Percentiles rank a stretch among this genome's conserved stretches.
phyloP scores from a whole-genome alignment of 1,140 invertebrate genomes.

The Zaprionus lachaisei region DNA sequence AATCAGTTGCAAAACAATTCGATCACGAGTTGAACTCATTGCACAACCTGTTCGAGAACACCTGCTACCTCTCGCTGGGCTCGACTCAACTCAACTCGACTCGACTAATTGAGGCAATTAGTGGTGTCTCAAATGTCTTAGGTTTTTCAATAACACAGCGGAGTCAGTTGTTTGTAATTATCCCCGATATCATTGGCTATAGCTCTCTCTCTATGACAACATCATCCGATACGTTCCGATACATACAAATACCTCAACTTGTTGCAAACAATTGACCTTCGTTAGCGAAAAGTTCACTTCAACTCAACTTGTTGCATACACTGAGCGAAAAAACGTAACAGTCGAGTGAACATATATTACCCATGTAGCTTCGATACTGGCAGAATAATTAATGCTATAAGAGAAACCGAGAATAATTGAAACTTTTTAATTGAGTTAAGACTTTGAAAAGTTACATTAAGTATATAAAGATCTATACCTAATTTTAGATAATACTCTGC shows the following conservation, averaged over 20 bases:
- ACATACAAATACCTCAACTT: slow-evolving; percentile 4
- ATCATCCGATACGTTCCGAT: slow-evolving; percentile 30
- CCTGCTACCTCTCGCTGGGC: slow-evolving; percentile 42
- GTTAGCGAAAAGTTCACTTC: slow-evolving; percentile 70
- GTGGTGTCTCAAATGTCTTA: slow-evolving; percentile 61
- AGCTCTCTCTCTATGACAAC: slow-evolving; percentile 58
- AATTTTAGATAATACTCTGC: neutral
- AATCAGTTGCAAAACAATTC: slow-evolving; percentile 8
- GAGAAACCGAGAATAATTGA: slow-evolving; percentile 1
- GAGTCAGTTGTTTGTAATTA: slow-evolving; percentile 54
- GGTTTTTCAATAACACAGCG: slow-evolving; percentile 31
- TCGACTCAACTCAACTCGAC: slow-evolving; percentile 1
- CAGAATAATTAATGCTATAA: neutral
- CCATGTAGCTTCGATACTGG: neutral
- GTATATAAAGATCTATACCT: neutral
- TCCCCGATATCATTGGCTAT: slow-evolving; percentile 16
- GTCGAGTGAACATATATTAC: neutral
- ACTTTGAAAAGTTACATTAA: neutral
- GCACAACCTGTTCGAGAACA: slow-evolving; percentile 71
- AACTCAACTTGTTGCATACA: slow-evolving; percentile 57
- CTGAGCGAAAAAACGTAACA: slow-evolving; percentile 3
- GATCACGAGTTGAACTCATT: slow-evolving; percentile 31
- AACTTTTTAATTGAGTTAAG: neutral
- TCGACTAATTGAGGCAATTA: slow-evolving; percentile 76
- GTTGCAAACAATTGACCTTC: slow-evolving; percentile 71